Evolutionary conservation across 2,113 vertebrate genomes (phyloP).

Genomic region (Perognathus longimembris): DNA sequence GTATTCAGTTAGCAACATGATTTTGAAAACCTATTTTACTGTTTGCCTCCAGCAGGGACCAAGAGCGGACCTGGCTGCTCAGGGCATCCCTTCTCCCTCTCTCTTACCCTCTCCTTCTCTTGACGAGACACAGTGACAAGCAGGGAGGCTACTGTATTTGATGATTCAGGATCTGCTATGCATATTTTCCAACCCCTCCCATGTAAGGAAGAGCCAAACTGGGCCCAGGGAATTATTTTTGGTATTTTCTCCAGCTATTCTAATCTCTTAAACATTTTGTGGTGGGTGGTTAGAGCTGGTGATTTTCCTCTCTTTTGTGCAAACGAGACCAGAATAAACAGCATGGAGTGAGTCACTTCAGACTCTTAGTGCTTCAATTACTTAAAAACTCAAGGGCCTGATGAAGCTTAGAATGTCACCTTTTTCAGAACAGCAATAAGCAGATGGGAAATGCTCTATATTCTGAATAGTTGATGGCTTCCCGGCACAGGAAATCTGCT

Average conservation of each 20-base stretch:
- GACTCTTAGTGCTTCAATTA: constrained; percentile 77
- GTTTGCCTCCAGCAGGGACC: neutral
- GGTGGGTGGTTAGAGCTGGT: constrained; percentile 79
- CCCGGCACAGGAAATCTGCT: constrained; percentile 46
- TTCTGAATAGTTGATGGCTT: constrained; percentile 48
- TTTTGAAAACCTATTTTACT: neutral
- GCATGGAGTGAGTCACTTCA: constrained; percentile 78
- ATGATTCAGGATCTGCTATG: constrained; percentile 57
- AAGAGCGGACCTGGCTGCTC: neutral
- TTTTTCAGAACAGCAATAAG: constrained; percentile 68
- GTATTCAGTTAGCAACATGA: neutral
- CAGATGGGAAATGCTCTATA: constrained; percentile 67
- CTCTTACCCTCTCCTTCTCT: neutral
- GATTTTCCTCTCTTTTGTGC: constrained; percentile 82
- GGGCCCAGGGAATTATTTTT: constrained; percentile 71
- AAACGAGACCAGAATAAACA: constrained; percentile 81
- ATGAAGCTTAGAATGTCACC: constrained; percentile 77
- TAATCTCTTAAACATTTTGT: constrained; percentile 70
- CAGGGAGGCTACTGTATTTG: neutral
- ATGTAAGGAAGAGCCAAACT: neutral
- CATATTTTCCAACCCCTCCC: neutral
- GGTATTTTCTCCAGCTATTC: constrained; percentile 77
- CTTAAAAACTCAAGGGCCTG: constrained; percentile 77
- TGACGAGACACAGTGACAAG: neutral
- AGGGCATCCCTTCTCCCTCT: neutral